These are phyloP conservation scores for Amphiprion clarkii DNA, from an alignment of 2,797 vertebrate genomes.

Conservation along the genomic window DNA sequence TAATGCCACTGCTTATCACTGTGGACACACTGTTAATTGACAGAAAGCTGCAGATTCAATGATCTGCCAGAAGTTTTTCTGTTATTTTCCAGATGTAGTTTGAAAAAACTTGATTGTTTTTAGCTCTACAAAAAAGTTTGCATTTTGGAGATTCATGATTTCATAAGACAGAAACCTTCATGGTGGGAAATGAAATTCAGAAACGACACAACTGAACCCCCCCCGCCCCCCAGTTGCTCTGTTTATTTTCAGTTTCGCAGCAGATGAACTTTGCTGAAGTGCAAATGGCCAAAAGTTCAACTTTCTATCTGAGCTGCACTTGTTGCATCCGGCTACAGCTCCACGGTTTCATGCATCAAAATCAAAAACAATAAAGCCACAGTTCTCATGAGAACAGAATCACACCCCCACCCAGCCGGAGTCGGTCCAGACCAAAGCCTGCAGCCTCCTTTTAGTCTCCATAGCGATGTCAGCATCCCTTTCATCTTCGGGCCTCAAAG, in stretches of 20 bases:
- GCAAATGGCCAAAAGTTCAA: constrained; percentile 24
- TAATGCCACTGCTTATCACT: no score
- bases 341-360: constrained; percentile 12
- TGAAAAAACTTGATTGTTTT: no score
- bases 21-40: no score
- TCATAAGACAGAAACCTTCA: no score
- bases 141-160: no score
- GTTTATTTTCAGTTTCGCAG: neutral
- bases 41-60: no score
- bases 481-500: constrained; percentile 76
- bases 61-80: no score
- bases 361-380: constrained; percentile 40
- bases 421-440: constrained; percentile 57
- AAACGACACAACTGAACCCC: no score
- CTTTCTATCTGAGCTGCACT: constrained; percentile 31
- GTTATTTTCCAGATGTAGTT: no score
- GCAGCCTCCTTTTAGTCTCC: constrained; percentile 73
- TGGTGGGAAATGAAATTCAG: no score
- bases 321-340: constrained; percentile 6
- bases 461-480: constrained; percentile 74
- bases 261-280: constrained; percentile 6
- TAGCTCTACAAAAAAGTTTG: no score
- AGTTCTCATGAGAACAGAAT: constrained; percentile 39
- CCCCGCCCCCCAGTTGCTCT: no score
- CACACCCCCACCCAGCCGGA: constrained; percentile 21